Evolutionary conservation across 1,140 invertebrate genomes (phyloP).

Genomic region (Drosophila nasuta): DNA sequence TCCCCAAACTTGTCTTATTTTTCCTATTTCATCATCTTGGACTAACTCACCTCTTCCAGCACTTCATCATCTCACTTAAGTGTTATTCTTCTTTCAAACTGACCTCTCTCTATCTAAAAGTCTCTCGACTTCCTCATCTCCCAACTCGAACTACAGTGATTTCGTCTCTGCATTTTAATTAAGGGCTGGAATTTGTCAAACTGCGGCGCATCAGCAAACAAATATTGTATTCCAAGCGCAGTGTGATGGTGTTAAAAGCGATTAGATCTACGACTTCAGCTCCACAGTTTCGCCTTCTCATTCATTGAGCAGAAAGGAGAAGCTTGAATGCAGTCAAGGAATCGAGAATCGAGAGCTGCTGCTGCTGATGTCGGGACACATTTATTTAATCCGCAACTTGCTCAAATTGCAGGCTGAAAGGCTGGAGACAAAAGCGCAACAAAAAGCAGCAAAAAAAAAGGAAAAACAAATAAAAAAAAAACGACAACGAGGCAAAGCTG

Average conservation of each 20-base stretch:
- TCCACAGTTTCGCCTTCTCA: not conserved
- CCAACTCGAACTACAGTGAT: not conserved
- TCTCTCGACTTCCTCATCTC: not conserved
- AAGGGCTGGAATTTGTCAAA: conserved; percentile 67
- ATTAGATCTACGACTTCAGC: conserved; percentile 66
- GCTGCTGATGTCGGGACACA: conserved; percentile 60
- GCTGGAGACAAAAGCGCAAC: conserved; percentile 55
- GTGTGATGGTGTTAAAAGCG: conserved; percentile 63
- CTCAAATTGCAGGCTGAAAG: conserved; percentile 67
- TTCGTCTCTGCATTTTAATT: conserved; percentile 46
- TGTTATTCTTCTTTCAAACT: not conserved
- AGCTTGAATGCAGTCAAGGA: conserved; percentile 40
- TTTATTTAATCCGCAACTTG: conserved; percentile 77
- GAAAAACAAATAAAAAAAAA: not conserved
- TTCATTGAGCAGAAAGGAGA: not conserved
- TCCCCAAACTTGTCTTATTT: too few species aligned
- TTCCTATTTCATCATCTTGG: too few species aligned
- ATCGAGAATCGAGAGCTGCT: not conserved
- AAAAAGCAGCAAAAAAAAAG: conserved; percentile 17
- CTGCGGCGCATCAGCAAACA: conserved; percentile 27
- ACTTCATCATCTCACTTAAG: too few species aligned
- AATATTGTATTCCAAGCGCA: conserved; percentile 32
- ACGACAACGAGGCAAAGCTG: conserved; percentile 37
- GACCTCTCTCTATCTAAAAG: not conserved
- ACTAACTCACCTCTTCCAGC: too few species aligned